These are phyloP conservation scores for Nephrotoma flavescens DNA, from an alignment of 2,888 invertebrate genomes.

Conservation along the genomic window DNA sequence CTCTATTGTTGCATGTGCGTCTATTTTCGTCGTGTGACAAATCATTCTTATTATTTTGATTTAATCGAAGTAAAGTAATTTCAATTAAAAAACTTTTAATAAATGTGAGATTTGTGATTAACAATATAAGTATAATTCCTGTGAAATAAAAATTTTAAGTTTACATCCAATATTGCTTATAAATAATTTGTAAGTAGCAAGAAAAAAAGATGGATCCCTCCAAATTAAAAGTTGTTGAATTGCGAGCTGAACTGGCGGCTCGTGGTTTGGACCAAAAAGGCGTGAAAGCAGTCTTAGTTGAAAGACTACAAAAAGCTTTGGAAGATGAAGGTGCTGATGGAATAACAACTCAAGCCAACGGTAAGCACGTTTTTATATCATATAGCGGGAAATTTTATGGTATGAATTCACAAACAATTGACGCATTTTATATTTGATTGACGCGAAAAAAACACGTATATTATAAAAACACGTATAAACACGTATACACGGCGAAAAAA, in stretches of 20 bases:
- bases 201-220: constrained; percentile 50
- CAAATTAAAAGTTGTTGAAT: constrained; percentile 82
- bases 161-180: background rate
- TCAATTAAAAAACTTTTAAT: background rate
- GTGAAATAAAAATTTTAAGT: background rate
- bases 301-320: constrained; percentile 72
- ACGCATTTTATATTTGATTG: background rate
- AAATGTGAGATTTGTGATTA: background rate
- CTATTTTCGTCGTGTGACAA: background rate
- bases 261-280: constrained; percentile 87
- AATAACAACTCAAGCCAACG: constrained; percentile 6
- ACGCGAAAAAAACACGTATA: too few relatives aligned
- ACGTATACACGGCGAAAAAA: too few relatives aligned
- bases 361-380: constrained; percentile 1
- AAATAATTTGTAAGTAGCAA: background rate
- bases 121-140: background rate
- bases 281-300: constrained; percentile 74
- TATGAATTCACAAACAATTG: background rate
- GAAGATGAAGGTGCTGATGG: constrained; percentile 41
- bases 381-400: background rate
- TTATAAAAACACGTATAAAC: too few relatives aligned
- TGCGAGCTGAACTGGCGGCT: constrained; percentile 70
- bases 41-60: background rate
- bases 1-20: too few relatives aligned
- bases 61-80: background rate